A percentile compares a stretch with the other conserved stretches of the same genome.
Evolutionary conservation across 1,140 invertebrate genomes (phyloP).

Genomic region (Drosophila fuyamai): DNA sequence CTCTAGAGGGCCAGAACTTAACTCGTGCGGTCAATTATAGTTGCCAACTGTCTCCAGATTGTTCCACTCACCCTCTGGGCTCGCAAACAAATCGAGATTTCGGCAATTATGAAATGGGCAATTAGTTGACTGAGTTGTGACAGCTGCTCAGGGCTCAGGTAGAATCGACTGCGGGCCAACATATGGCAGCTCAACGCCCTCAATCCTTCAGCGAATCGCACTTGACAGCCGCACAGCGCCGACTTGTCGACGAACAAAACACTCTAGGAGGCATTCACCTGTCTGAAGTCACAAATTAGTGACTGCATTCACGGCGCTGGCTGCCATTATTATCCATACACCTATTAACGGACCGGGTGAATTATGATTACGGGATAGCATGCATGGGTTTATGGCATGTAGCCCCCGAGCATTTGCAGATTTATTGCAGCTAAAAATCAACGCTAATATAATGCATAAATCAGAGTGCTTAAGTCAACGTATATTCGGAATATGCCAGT

Average conservation of each 20-base stretch:
- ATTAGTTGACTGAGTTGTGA: constrained; percentile 25
- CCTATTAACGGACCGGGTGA: constrained; percentile 42
- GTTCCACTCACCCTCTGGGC: neutral
- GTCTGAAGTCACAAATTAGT: constrained; percentile 35
- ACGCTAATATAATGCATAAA: constrained; percentile 80
- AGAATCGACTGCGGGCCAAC: constrained; percentile 2
- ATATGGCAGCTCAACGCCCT: constrained; percentile 15
- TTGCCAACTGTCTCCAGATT: constrained; percentile 17
- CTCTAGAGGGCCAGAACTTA: neutral
- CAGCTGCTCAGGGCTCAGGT: constrained; percentile 21
- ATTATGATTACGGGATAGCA: constrained; percentile 53
- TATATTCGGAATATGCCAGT: constrained; percentile 30
- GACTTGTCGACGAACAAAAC: constrained; percentile 26
- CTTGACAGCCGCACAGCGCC: constrained; percentile 25
- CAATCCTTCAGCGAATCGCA: constrained; percentile 5
- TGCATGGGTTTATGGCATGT: constrained; percentile 56
- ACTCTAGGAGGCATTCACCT: constrained; percentile 27
- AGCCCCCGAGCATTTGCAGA: constrained; percentile 51
- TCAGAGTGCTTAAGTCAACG: constrained; percentile 73
- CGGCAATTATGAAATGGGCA: constrained; percentile 39
- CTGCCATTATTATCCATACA: neutral
- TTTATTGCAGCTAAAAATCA: constrained; percentile 79
- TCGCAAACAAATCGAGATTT: constrained; percentile 21
- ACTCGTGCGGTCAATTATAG: constrained; percentile 34
- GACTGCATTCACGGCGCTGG: neutral